Evolutionary conservation across 2,888 invertebrate genomes (phyloP).

Genomic region (Trichopoda pennipes): DNA sequence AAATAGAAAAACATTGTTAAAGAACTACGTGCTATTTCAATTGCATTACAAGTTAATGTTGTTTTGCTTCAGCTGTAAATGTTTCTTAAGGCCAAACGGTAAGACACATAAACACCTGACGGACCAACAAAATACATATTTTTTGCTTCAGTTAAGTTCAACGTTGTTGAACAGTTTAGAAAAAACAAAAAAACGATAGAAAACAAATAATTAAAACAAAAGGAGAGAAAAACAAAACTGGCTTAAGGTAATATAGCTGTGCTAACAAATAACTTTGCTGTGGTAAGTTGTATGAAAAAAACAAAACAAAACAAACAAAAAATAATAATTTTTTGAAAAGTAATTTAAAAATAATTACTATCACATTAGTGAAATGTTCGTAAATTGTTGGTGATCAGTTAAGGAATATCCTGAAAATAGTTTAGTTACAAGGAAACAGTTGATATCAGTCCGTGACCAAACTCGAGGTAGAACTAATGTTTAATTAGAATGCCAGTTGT

Average conservation of each 20-base stretch:
- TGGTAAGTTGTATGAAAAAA: background rate
- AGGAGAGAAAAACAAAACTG: background rate
- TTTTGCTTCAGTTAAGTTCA: background rate
- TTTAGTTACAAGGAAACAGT: no score
- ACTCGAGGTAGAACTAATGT: no score
- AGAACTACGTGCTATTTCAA: conserved; percentile 36
- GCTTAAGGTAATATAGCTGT: conserved; percentile 1
- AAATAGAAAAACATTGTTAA: conserved; percentile 32
- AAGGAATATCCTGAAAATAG: background rate
- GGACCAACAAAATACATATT: conserved; percentile 4
- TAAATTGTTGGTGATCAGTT: conserved; percentile 13
- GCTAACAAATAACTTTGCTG: background rate
- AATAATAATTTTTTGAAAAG: conserved; percentile 25
- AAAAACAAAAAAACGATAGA: background rate
- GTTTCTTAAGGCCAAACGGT: conserved; percentile 21
- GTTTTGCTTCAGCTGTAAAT: conserved; percentile 1
- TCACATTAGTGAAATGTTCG: conserved; percentile 38
- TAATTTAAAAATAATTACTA: conserved; percentile 50
- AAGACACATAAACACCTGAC: conserved; percentile 21
- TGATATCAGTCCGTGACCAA: no score
- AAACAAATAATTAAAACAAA: background rate
- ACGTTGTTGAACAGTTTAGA: background rate
- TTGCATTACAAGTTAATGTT: conserved; percentile 35
- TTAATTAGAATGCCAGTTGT: no score
- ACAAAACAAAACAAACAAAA: background rate